Evolutionary conservation across 2,113 vertebrate species (phyloP), one percentile per base, ranked within the genome.

Genomic region (Stictonetta naevosa): DNA sequence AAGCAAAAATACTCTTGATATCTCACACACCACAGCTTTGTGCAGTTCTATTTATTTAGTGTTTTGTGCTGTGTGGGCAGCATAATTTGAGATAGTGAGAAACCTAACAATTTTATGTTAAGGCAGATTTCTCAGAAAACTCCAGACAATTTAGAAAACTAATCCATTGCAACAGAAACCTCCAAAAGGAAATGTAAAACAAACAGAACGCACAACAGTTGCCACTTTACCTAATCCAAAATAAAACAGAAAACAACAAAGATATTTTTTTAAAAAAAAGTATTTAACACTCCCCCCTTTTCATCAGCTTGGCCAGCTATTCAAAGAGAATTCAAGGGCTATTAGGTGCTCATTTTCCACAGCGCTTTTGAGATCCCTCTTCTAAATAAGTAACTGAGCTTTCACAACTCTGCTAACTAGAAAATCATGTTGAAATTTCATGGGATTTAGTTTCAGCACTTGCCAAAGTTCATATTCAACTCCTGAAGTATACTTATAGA

Each of bases 21-120:
- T 69, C 91, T 88, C 75, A 80, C 34, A 77, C 59, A 80, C 29
- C 19, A 79, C 28, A 79, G 50, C 12, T 92, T 75, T 87, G 15
- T 79, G 22, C 50, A 44, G 42, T 8, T 71, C 88, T 94, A 62
- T 88, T 88, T 67, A 83, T 90, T 92, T 83, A 59, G 31, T 50
- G 18, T 79, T 94, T 20, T 72, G 34, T 64, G 73, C 38, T 84
- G 44, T 79, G 63, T 80, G 64, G 75, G 72, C 50, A 88, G 71
- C 25, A 72, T 79, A 90, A 94, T 94, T 88, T 88, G 86, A 74
- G 1, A 1, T 36, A 80, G 34, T 62, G 79, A 86, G 64, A 94
- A 96, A 95, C 69, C 23, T 13, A 82, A 58, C 6, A 74, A 95
- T 88, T 90, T 92, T 91, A 80, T 95, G 68, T 33, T 92, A 75